Conservation (phyloP, 2,113 vertebrate genomes). For the Leucoraja erinaceus region DNA sequence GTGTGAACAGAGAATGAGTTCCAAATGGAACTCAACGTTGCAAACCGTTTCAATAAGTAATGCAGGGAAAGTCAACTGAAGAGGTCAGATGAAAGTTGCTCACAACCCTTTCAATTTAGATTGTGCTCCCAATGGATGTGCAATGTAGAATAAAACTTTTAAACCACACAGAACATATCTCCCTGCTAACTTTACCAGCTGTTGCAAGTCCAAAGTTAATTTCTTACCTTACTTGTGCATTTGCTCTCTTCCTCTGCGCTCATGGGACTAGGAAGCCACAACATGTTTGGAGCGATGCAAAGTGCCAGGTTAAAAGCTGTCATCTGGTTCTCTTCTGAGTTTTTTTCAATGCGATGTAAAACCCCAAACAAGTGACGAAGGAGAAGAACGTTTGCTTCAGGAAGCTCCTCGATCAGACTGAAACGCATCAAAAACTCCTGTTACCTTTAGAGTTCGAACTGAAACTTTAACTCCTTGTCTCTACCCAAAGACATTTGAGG, state of each 20-base stretch:
- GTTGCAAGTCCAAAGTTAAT: not conserved
- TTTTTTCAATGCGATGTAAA: conserved; percentile 60
- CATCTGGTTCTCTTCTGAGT: conserved; percentile 64
- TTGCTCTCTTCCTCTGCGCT: conserved; percentile 62
- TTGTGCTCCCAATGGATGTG: not conserved
- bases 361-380: conserved; percentile 65
- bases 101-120: not conserved
- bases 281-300: conserved; percentile 70
- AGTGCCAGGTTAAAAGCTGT: conserved; percentile 65
- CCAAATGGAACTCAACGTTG: too few relatives aligned
- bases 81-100: not conserved
- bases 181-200: not conserved
- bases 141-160: not conserved
- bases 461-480: too few relatives aligned
- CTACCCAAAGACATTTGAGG: too few relatives aligned
- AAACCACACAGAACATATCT: not conserved
- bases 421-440: not conserved
- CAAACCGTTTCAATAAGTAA: too few relatives aligned
- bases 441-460: not conserved
- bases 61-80: too few relatives aligned
- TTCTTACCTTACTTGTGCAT: conserved; percentile 60
- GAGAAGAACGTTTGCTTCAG: conserved; percentile 59
- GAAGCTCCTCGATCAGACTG: conserved; percentile 60
- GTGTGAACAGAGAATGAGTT: too few relatives aligned
- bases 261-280: conserved; percentile 57